Evolutionary conservation across 2,113 vertebrate species (phyloP), one percentile per base, ranked within the genome.

Genomic region (Panthera leo): DNA sequence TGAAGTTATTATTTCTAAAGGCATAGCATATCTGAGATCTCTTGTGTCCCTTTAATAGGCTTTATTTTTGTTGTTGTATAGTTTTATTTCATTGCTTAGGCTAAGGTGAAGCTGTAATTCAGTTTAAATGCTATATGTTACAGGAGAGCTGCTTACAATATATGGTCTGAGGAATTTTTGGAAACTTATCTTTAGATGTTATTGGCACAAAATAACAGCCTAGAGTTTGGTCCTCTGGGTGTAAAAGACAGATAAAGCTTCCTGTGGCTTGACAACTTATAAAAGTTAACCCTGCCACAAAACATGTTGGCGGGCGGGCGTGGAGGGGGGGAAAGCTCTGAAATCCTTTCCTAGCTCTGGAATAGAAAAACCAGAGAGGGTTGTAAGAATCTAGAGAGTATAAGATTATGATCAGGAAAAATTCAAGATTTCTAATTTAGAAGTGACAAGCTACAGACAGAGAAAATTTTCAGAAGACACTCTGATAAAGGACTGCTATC

Each of bases 191-290:
- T 96, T 96, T 80, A 85, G 75, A 76, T 90, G 34, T 96, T 90
- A 95, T 15, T 94, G 95, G 84, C 70, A 87, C 55, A 85, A 83
- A 97, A 90, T 80, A 93, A 95, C 13, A 85, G 55, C 75, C 92
- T 88, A 36, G 48, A 71, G 76, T 96, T 84, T 90, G 85, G 84
- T 89, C 75, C 45, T 95, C 48, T 87, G 51, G 48, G 34, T 82
- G 4, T 94, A 96, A 92, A 94, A 93, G 84, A 91, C 91, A 96
- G 97, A 96, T 82, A 94, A 96, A 91, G 65, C 91, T 97, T 97
- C 91, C 65, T n/a, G 42, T 61, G 15, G 29, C 70, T 89, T 91
- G 88, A 97, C 93, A 91, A 94, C 84, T 95, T 84, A 27, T 48
- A 75, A 91, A 96, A 83, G 53, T 94, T 95, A 97, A 89, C 71